A percentile compares a stretch with the other conserved stretches of the same genome.
phyloP scores from a whole-genome alignment of 2,113 vertebrate species.

The Reinhardtius hippoglossoides region DNA sequence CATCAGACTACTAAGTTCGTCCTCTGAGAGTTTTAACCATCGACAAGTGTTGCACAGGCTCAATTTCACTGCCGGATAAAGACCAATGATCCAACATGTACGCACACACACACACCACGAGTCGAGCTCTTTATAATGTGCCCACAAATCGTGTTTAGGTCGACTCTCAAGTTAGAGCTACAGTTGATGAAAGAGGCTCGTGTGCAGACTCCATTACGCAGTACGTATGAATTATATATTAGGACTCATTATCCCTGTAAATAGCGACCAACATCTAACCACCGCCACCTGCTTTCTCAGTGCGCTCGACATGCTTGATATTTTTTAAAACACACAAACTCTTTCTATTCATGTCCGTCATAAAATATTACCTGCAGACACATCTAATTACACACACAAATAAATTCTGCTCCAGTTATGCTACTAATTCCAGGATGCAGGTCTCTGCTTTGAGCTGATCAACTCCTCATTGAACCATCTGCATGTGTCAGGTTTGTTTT shows the following conservation, averaged over 20 bases:
- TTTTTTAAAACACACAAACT: neutral
- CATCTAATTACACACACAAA: neutral
- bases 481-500: conserved; percentile 17
- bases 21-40: neutral
- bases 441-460: neutral
- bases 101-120: too few species aligned
- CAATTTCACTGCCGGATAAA: neutral
- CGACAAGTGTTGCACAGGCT: neutral
- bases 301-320: neutral
- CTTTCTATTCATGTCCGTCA: too few species aligned
- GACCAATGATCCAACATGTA: neutral
- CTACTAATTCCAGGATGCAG: neutral
- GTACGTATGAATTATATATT: neutral
- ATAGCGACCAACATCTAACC: conserved; percentile 3
- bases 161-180: neutral
- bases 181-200: conserved; percentile 5
- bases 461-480: too few species aligned
- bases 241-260: conserved; percentile 11
- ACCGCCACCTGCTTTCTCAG: neutral
- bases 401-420: neutral
- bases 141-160: neutral
- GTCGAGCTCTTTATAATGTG: neutral
- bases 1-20: neutral
- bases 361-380: neutral
- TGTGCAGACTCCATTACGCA: conserved; percentile 13